Conservation (phyloP, 1,140 invertebrate genomes). For the Apis florea region DNA sequence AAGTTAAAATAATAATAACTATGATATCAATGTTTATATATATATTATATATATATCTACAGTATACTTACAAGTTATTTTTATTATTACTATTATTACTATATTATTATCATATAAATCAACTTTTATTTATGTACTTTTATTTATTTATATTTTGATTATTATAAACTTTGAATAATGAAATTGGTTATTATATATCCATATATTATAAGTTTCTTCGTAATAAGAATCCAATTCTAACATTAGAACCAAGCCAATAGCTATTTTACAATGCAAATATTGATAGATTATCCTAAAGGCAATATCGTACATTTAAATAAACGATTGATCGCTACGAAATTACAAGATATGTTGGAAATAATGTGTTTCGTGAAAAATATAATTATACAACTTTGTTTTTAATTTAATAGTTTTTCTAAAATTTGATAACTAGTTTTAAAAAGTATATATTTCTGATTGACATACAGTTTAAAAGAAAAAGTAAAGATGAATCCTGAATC, state of each 20-base stretch:
- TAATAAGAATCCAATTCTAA: constrained; percentile 41
- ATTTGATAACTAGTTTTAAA: no score
- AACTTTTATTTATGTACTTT: background rate
- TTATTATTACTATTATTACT: no score
- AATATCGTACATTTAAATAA: constrained; percentile 20
- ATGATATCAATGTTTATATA: no score
- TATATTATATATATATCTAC: background rate
- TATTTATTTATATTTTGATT: background rate
- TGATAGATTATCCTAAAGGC: constrained; percentile 39
- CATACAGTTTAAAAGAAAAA: no score
- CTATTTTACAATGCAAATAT: constrained; percentile 47
- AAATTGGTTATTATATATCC: background rate
- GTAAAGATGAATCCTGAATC: no score
- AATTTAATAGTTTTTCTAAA: no score
- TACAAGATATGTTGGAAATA: background rate
- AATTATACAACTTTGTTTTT: no score
- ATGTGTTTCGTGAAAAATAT: no score
- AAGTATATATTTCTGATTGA: no score
- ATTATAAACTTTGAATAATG: background rate
- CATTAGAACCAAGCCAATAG: constrained; percentile 44
- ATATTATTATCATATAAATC: no score
- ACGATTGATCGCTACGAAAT: background rate
- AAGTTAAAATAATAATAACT: background rate
- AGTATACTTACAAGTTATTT: background rate
- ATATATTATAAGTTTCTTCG: constrained; percentile 6